Evolutionary conservation across 53 echinoderm and acorn worm species (phyloP).

Genomic region (Echinarachnius parma): DNA sequence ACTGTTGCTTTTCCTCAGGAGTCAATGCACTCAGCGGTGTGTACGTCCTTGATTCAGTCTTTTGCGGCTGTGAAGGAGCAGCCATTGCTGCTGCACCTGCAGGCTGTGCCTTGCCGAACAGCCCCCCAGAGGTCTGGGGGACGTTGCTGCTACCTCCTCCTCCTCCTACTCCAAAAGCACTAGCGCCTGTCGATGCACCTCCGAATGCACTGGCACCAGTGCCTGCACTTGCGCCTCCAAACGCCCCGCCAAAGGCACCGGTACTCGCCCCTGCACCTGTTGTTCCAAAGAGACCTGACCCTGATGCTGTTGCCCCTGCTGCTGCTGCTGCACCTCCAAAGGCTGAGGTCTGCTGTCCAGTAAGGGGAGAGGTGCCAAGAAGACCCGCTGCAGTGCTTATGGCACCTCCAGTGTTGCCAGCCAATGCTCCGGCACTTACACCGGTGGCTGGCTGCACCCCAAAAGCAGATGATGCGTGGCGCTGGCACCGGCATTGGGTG

Average conservation of each 20-base stretch:
- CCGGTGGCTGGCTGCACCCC: neutral
- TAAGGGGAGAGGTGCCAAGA: no score
- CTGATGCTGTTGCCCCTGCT: neutral
- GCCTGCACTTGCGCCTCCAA: no score
- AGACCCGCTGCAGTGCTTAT: neutral
- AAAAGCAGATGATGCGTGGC: neutral
- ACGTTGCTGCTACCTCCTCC: neutral
- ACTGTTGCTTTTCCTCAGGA: conserved; percentile 79
- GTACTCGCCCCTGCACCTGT: neutral
- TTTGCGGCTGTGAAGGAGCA: neutral
- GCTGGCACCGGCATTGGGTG: neutral
- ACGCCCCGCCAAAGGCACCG: neutral
- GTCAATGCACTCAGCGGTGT: conserved; percentile 72
- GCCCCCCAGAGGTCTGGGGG: no score
- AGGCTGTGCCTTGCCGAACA: neutral
- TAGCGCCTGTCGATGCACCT: no score
- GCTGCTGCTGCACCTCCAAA: conserved; percentile 25
- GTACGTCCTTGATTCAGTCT: conserved; percentile 37
- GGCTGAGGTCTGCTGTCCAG: no score
- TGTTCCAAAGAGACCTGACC: conserved; percentile 10
- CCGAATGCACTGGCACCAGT: no score
- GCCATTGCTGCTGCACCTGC: neutral
- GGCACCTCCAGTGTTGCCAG: neutral
- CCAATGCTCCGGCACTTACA: neutral
- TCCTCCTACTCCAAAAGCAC: neutral